Conservation (phyloP, 1,140 invertebrate genomes). For the Brachionus manjavacas region DNA sequence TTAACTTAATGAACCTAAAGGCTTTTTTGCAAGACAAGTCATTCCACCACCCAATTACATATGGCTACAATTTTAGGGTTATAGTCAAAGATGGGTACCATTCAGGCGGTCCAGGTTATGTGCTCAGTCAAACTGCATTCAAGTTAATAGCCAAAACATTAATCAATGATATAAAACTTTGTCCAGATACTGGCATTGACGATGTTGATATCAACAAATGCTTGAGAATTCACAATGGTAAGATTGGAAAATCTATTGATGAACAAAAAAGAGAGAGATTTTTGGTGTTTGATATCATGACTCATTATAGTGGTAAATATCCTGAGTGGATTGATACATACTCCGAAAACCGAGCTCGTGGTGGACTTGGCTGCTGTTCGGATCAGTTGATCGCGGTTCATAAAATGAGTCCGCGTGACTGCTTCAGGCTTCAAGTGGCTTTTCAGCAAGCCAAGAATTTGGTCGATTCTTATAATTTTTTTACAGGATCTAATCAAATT, state of each 20-base stretch:
- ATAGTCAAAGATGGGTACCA: not conserved
- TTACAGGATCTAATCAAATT: not conserved
- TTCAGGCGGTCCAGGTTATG: slow-evolving; percentile 49
- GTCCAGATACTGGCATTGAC: not conserved
- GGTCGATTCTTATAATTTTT: not conserved
- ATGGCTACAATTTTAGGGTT: slow-evolving; percentile 37
- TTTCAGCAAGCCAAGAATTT: not conserved
- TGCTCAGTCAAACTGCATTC: slow-evolving; percentile 46
- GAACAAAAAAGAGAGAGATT: not conserved
- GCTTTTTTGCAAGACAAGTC: slow-evolving; percentile 49
- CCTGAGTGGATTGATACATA: not conserved
- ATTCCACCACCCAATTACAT: slow-evolving; percentile 45
- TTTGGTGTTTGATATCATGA: not conserved
- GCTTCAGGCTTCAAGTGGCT: not conserved
- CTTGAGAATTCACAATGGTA: not conserved
- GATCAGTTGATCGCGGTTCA: not conserved
- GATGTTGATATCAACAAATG: not conserved
- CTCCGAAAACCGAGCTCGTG: not conserved
- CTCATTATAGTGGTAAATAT: not conserved
- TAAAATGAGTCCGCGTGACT: not conserved
- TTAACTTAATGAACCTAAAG: slow-evolving; percentile 59
- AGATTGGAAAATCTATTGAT: not conserved
- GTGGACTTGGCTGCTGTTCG: not conserved
- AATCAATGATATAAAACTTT: not conserved
- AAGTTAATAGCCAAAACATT: not conserved